Base-by-base conservation (phyloP, 2,797 vertebrate genomes). In the Oreochromis mossambicus region DNA sequence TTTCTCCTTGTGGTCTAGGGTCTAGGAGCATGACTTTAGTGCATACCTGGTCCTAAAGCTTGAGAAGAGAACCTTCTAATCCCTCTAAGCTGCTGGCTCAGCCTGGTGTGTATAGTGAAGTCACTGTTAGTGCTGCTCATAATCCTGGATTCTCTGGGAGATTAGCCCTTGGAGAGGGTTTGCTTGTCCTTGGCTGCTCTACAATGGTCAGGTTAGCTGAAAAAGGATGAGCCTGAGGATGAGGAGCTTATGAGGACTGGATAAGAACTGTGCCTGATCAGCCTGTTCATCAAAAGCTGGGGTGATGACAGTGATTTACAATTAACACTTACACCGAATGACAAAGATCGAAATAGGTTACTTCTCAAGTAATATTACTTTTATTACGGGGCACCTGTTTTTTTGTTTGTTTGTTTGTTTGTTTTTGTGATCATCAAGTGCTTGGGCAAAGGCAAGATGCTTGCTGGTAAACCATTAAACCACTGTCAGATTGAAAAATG, bases 91-190 rank as follows among this genome's bases (percentile, higher is more conserved):
- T 83, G 9, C 34, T 75, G 78, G 86, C 83, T 91, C 84, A 91
- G 32, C 4, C 83, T 14, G 32, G 50, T 76, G 84, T 93, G 87
- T 94, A 70, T 54, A 81, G 87, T 86, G 87, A 91, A 94, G 92
- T 91, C 88, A 50, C 89, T 87, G 17, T 93, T 86, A 80, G 83
- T 90, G 84, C 91, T 89, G 56, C 80, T 63, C 90, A 46, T 94
- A 95, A 94, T 93, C 91, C 86, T 83, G 89, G 86, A 94, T 88
- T 94, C 90, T 83, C 85, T 56, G 46, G 32, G 55, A 94, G 92
- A 89, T 94, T 89, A 92, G 46, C 83, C 32, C 24, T 78, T 82
- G 82, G 81, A 89, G 81, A 89, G 75, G 80, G 84, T 84, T 86
- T 81, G 80, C 90, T 90, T 90, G 89, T 90, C 78, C 89, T 77